Conservation (phyloP, 2,113 vertebrate genomes). For the Pelecanoides urinatrix region DNA sequence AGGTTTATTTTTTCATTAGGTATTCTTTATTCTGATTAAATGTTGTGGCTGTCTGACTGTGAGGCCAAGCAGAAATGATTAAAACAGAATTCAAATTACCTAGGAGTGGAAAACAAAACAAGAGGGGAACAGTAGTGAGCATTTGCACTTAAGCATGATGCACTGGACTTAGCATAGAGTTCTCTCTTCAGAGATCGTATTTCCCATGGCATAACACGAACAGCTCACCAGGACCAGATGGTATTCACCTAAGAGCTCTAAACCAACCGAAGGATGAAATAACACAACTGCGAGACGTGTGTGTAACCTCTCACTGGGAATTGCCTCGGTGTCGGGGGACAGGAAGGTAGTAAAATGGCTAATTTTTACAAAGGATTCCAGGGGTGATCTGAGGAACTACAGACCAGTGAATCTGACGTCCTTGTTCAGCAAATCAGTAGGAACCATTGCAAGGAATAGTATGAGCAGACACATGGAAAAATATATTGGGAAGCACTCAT, state of each 20-base stretch:
- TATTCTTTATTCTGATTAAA: background rate
- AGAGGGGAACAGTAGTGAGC: background rate
- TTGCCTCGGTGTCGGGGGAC: background rate
- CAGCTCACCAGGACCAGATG: background rate
- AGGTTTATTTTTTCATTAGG: background rate
- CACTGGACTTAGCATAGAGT: background rate
- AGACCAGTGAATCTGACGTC: background rate
- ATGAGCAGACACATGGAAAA: background rate
- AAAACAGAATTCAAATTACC: background rate
- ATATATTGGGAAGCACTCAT: background rate
- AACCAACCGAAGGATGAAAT: background rate
- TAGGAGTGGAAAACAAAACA: background rate
- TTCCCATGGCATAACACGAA: background rate
- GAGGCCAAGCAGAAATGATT: background rate
- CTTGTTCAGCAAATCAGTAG: background rate
- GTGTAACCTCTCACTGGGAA: background rate
- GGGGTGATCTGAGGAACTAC: background rate
- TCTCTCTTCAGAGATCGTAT: background rate
- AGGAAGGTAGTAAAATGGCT: background rate
- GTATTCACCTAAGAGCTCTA: background rate
- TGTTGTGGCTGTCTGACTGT: background rate
- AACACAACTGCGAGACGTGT: rapidly evolving
- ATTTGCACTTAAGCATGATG: background rate
- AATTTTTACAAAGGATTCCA: background rate
- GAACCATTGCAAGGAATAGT: background rate